Conservation (phyloP, 1,140 invertebrate species). For the Drosophila quadrilineata region DNA sequence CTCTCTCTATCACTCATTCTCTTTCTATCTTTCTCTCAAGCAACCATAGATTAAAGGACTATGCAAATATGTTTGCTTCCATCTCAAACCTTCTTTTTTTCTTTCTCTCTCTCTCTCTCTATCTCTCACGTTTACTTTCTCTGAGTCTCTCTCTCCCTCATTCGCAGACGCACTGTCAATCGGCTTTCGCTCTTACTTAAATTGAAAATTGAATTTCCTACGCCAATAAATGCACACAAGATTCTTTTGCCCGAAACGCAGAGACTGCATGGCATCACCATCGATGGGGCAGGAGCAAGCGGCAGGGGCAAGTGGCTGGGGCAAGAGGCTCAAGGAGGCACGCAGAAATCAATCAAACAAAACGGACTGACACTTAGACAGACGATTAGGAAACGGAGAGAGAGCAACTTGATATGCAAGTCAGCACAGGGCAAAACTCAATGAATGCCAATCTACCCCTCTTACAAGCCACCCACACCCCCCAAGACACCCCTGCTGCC, state of each 20-base stretch:
- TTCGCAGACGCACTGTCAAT: constrained; percentile 12
- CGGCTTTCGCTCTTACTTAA: constrained; percentile 33
- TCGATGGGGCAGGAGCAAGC: too few relatives aligned
- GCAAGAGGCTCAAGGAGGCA: too few relatives aligned
- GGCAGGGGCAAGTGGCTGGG: background rate
- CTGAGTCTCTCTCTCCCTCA: background rate
- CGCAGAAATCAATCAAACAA: constrained; percentile 56
- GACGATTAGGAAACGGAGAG: constrained; percentile 52
- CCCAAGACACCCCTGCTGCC: background rate
- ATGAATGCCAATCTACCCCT: background rate
- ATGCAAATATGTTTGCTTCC: constrained; percentile 29
- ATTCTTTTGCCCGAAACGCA: background rate
- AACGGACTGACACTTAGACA: constrained; percentile 58
- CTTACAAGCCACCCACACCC: background rate
- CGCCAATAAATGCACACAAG: constrained; percentile 51
- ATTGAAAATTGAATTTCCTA: constrained; percentile 56
- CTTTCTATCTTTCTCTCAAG: background rate
- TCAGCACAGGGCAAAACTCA: constrained; percentile 17
- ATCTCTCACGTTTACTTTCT: background rate
- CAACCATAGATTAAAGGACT: constrained; percentile 14
- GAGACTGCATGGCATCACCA: too few relatives aligned
- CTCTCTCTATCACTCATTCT: background rate
- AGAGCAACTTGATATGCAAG: constrained; percentile 56
- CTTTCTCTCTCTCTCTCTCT: too few relatives aligned
- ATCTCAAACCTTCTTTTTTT: constrained; percentile 15